Evolutionary conservation across 2,797 vertebrate genomes (phyloP).

Genomic region (Clarias laeviceps): DNA sequence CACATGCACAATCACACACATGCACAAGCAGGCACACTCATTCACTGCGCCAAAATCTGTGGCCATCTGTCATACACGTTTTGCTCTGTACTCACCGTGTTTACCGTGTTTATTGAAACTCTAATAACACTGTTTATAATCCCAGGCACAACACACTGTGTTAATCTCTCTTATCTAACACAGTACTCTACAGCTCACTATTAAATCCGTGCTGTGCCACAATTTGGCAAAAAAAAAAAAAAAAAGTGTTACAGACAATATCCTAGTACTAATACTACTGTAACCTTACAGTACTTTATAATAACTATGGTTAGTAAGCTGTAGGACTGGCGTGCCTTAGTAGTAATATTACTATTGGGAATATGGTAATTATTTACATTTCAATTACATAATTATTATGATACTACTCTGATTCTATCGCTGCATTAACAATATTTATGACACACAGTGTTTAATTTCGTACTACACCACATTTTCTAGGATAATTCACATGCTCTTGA

Average conservation of each 20-base stretch:
- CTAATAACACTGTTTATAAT: conserved; percentile 38
- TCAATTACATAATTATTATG: background rate
- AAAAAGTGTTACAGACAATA: background rate
- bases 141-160: conserved; percentile 20
- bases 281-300: background rate
- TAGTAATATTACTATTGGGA: background rate
- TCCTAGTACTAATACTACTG: background rate
- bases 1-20: conserved; percentile 29
- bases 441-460: background rate
- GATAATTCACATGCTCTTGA: background rate
- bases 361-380: background rate
- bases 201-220: background rate
- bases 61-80: conserved; percentile 52
- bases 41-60: conserved; percentile 46
- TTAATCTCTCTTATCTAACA: background rate
- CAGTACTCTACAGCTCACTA: background rate
- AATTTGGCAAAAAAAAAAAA: background rate
- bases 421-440: background rate
- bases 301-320: background rate
- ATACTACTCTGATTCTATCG: background rate
- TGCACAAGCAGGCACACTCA: conserved; percentile 18
- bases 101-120: conserved; percentile 47
- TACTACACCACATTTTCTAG: background rate
- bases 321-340: background rate
- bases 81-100: conserved; percentile 40